Evolutionary conservation across 2,888 invertebrate genomes (phyloP).

Genomic region (Dicranocentrus wangi): DNA sequence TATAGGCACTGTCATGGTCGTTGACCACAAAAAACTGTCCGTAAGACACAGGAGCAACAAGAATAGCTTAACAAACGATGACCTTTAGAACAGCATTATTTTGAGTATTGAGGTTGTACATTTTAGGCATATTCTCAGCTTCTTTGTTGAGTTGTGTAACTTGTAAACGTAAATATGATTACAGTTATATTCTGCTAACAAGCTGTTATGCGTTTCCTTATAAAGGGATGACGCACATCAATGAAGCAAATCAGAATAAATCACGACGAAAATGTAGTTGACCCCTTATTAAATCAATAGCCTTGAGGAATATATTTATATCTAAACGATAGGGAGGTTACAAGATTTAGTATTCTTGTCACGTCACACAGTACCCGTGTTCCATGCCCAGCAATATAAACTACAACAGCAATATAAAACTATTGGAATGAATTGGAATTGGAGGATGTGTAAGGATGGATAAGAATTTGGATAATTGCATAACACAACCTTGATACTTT

Average conservation of each 20-base stretch:
- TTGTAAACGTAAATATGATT: background rate
- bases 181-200: background rate
- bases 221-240: slow-evolving; percentile 6
- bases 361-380: slow-evolving; percentile 21
- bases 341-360: slow-evolving; percentile 20
- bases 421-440: background rate
- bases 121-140: slow-evolving; percentile 1
- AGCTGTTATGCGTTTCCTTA: too few species aligned
- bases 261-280: slow-evolving; percentile 43
- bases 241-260: slow-evolving; percentile 35
- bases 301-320: slow-evolving; percentile 33
- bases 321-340: slow-evolving; percentile 28
- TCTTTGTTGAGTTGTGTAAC: background rate
- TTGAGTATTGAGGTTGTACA: slow-evolving; percentile 13
- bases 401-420: background rate
- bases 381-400: slow-evolving; percentile 8
- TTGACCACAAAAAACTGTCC: slow-evolving; percentile 2
- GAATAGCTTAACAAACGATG: background rate
- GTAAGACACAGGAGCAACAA: background rate
- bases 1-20: slow-evolving; percentile 27
- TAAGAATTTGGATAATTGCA: background rate
- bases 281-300: slow-evolving; percentile 44
- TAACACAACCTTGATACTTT: background rate
- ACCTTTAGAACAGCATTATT: background rate
- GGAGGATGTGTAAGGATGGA: background rate